Conservation (phyloP, 1,140 invertebrate species). For the Pseudachorutes palmiensis region DNA sequence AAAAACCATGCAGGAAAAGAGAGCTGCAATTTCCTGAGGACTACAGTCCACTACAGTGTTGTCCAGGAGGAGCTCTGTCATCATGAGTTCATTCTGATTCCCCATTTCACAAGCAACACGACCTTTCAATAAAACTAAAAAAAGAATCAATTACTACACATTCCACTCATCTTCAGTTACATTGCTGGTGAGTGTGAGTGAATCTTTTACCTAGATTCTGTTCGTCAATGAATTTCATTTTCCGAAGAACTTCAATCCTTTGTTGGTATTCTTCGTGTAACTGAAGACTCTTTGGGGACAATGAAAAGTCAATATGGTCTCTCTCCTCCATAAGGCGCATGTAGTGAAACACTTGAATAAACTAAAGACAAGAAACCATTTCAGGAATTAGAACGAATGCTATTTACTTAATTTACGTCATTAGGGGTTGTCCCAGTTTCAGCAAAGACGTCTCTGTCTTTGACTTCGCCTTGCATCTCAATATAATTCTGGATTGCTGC, state of each 20-base stretch:
- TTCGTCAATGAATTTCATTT: conserved; percentile 64
- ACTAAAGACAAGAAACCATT: conserved; percentile 47
- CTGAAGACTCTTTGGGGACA: conserved; percentile 75
- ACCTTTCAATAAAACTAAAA: conserved; percentile 72
- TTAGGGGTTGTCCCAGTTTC: too few species aligned
- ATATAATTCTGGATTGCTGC: background rate
- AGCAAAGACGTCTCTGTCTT: too few species aligned
- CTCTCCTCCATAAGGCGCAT: conserved; percentile 63
- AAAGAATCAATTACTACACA: conserved; percentile 16
- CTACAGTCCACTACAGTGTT: conserved; percentile 78
- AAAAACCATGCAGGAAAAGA: conserved; percentile 85
- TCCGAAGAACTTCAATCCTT: conserved; percentile 69
- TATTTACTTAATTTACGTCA: conserved; percentile 1
- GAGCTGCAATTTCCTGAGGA: conserved; percentile 83
- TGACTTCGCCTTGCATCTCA: background rate
- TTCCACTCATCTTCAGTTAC: too few species aligned
- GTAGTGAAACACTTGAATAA: conserved; percentile 59
- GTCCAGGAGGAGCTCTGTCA: conserved; percentile 91
- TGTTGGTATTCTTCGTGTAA: conserved; percentile 83
- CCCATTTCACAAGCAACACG: conserved; percentile 93
- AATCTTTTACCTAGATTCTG: conserved; percentile 61
- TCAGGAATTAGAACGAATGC: background rate
- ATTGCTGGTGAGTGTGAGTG: too few species aligned
- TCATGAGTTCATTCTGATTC: conserved; percentile 77
- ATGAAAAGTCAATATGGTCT: conserved; percentile 58